phyloP scores from a whole-genome alignment of 2,797 vertebrate genomes.

The Pipistrellus pipistrellus region DNA sequence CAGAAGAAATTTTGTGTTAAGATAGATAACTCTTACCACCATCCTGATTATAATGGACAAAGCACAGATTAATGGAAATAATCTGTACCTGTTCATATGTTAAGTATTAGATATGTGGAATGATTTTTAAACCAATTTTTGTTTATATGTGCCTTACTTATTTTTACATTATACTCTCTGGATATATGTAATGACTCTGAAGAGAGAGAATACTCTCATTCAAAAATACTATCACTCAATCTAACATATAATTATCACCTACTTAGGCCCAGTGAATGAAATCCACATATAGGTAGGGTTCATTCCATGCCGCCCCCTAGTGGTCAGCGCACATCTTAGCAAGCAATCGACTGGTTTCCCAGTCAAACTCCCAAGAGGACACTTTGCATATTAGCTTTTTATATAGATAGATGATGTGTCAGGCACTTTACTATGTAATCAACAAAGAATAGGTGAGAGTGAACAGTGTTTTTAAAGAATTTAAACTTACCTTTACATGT shows the following conservation, averaged over 20 bases:
- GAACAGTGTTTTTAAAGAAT: neutral
- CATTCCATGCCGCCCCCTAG: too few species aligned
- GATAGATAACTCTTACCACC: neutral
- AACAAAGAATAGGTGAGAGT: neutral
- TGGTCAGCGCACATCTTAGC: too few species aligned
- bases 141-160: neutral
- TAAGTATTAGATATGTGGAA: neutral
- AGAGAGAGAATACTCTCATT: neutral
- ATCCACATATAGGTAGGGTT: too few species aligned
- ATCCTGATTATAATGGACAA: neutral
- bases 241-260: neutral
- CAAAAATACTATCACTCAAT: neutral
- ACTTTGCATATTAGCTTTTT: too few species aligned
- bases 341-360: too few species aligned
- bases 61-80: neutral
- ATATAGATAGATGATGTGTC: neutral
- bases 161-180: neutral
- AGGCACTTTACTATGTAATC: neutral
- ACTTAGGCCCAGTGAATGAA: too few species aligned
- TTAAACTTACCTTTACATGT: neutral
- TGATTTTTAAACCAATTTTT: constrained; percentile 32
- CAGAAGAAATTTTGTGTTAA: neutral
- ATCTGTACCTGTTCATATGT: neutral
- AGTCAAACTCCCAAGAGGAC: too few species aligned
- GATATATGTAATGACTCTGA: neutral